Percentiles rank a stretch among this genome's conserved stretches.
These are phyloP conservation scores for Pygocentrus nattereri DNA, from an alignment of 2,797 vertebrate species.

Conservation along the genomic window DNA sequence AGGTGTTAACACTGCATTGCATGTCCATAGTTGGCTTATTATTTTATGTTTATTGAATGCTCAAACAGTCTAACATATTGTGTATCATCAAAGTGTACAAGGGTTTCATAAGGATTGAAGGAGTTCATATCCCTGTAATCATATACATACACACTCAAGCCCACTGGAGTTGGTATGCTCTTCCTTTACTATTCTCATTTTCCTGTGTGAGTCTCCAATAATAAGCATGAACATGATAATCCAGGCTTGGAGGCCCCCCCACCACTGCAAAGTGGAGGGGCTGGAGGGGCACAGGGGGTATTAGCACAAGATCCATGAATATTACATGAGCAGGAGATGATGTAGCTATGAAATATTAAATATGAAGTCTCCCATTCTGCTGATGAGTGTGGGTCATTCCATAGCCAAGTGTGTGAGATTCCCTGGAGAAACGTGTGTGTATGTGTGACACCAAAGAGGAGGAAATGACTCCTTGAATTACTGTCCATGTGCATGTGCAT, in stretches of 20 bases:
- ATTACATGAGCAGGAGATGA: conserved; percentile 76
- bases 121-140: background rate
- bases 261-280: background rate
- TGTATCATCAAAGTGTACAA: background rate
- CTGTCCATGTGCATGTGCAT: conserved; percentile 4
- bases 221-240: conserved; percentile 18
- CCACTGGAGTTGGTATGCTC: background rate
- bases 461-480: conserved; percentile 28
- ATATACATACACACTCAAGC: background rate
- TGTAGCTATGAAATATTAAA: conserved; percentile 80
- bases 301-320: conserved; percentile 72
- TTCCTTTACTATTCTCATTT: background rate
- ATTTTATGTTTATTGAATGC: background rate
- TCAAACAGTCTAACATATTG: background rate
- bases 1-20: background rate
- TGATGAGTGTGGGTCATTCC: conserved; percentile 50
- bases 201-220: conserved; percentile 20
- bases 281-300: conserved; percentile 50
- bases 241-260: background rate
- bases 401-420: conserved; percentile 28
- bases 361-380: conserved; percentile 65
- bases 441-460: conserved; percentile 17
- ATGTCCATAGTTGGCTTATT: background rate
- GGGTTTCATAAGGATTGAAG: background rate
- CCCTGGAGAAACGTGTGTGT: conserved; percentile 25